Evolutionary conservation across 2,113 vertebrate genomes (phyloP).

Genomic region (Tetraodon nigroviridis): DNA sequence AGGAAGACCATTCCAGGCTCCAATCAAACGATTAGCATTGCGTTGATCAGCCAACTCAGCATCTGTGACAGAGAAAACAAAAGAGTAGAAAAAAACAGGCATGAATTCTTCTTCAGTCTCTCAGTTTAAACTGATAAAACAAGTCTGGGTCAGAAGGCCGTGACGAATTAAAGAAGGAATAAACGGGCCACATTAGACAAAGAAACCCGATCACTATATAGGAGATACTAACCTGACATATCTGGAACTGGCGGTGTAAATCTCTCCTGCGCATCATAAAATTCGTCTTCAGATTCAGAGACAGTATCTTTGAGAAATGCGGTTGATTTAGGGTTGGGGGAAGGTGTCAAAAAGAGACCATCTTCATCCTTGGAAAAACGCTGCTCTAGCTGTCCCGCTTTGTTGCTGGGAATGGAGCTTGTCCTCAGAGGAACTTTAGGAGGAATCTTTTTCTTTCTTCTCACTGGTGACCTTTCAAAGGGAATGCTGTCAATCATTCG

Average conservation of each 20-base stretch:
- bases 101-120: background rate
- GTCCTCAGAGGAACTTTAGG: conserved; percentile 70
- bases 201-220: background rate
- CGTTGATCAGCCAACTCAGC: conserved; percentile 52
- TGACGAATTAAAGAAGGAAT: background rate
- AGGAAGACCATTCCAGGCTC: conserved; percentile 49
- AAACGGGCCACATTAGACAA: background rate
- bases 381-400: conserved; percentile 39
- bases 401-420: conserved; percentile 63
- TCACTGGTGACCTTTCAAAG: conserved; percentile 57
- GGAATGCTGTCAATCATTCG: conserved; percentile 68
- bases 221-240: conserved; percentile 59
- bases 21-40: conserved; percentile 60
- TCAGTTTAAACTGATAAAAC: background rate
- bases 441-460: conserved; percentile 59
- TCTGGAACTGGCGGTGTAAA: conserved; percentile 76
- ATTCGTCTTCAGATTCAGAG: conserved; percentile 95
- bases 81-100: conserved; percentile 1
- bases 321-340: conserved; percentile 58
- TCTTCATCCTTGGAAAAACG: conserved; percentile 63
- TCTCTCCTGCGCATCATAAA: conserved; percentile 88
- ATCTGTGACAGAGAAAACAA: conserved; percentile 49
- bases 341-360: conserved; percentile 54
- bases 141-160: background rate
- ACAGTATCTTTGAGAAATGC: conserved; percentile 78